These are phyloP conservation scores for Panagrolaimus sp. DNA, from an alignment of 1,140 invertebrate species.

Conservation along the genomic window DNA sequence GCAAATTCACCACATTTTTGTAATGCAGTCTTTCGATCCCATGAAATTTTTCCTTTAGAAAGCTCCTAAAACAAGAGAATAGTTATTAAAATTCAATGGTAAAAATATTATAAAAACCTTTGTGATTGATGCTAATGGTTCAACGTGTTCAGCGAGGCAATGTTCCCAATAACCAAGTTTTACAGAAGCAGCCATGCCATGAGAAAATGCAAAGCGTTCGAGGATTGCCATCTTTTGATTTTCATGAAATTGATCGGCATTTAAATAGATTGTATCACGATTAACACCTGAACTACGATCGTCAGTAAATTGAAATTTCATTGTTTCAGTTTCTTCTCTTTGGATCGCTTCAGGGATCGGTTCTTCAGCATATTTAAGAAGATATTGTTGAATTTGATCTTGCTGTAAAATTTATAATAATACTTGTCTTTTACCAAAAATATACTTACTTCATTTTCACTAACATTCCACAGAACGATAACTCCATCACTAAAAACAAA, in stretches of 20 bases:
- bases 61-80: not conserved
- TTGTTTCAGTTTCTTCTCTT: slow-evolving; percentile 24
- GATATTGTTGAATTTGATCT: slow-evolving; percentile 20
- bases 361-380: slow-evolving; percentile 17
- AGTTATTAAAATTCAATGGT: slow-evolving; percentile 22
- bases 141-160: slow-evolving; percentile 36
- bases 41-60: slow-evolving; percentile 30
- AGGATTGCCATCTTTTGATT: slow-evolving; percentile 22
- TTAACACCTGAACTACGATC: not conserved
- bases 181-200: slow-evolving; percentile 49
- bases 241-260: slow-evolving; percentile 15
- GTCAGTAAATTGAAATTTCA: slow-evolving; percentile 17
- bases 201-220: slow-evolving; percentile 43
- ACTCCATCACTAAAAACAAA: slow-evolving; percentile 29
- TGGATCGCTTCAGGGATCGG: not conserved
- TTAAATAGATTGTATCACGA: not conserved
- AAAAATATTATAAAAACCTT: slow-evolving; percentile 27
- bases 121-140: slow-evolving; percentile 38
- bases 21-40: slow-evolving; percentile 36
- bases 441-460: not conserved
- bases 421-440: slow-evolving; percentile 1
- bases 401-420: not conserved
- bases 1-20: slow-evolving; percentile 46
- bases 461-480: slow-evolving; percentile 25
- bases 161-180: slow-evolving; percentile 49